Conservation (phyloP, 2,888 invertebrate species). For the Disparrhopalites patrizii region DNA sequence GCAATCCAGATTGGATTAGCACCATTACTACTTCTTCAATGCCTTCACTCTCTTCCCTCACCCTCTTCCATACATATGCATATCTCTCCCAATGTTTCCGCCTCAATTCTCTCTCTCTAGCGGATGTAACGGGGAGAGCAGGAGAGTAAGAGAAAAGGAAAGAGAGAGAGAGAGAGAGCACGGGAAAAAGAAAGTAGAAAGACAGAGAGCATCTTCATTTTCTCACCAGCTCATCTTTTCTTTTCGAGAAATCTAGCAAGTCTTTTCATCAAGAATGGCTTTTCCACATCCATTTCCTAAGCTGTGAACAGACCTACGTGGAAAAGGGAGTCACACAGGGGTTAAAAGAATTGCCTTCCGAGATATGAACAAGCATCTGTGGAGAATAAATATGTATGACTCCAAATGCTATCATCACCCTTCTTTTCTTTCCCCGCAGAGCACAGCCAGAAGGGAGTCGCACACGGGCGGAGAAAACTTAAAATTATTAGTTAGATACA, state of each 20-base stretch:
- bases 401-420: not conserved
- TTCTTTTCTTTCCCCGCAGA: not conserved
- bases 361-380: not conserved
- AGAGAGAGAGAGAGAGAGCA: not conserved
- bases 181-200: not conserved
- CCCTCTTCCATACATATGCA: too few relatives aligned
- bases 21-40: not conserved
- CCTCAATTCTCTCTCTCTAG: too few relatives aligned
- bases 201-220: not conserved
- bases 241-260: not conserved
- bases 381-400: not conserved
- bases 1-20: not conserved
- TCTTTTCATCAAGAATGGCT: not conserved
- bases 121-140: too few relatives aligned
- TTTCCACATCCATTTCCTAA: not conserved
- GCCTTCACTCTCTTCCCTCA: not conserved
- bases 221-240: not conserved
- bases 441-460: not conserved
- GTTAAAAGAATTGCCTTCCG: not conserved
- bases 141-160: not conserved
- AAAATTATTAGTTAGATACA: too few relatives aligned
- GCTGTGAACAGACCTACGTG: not conserved
- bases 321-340: not conserved
- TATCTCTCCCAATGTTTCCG: too few relatives aligned
- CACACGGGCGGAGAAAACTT: too few relatives aligned